phyloP scores from a whole-genome alignment of 2,113 vertebrate species.

The Coptodon rendalli region DNA sequence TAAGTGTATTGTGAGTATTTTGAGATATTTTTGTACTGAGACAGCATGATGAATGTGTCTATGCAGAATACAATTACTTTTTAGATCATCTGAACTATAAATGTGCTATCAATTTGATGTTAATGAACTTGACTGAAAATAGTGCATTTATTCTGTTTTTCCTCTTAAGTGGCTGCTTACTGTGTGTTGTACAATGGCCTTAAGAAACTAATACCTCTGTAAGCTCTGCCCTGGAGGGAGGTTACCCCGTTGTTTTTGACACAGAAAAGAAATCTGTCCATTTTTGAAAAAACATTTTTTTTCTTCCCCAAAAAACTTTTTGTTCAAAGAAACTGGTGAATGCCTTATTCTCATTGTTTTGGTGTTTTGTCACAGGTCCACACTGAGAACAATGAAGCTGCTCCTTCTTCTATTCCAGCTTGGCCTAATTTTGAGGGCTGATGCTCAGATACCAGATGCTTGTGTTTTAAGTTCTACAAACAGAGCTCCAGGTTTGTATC shows the following conservation, averaged over 20 bases:
- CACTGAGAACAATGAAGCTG: slow-evolving; percentile 48
- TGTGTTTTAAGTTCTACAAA: slow-evolving; percentile 23
- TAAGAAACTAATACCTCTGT: not conserved
- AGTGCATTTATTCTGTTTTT: not conserved
- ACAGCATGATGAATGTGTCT: not conserved
- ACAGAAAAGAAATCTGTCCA: not conserved
- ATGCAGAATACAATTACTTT: not conserved
- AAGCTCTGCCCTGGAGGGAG: not conserved
- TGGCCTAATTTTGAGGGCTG: slow-evolving; percentile 34
- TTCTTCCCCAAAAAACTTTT: not conserved
- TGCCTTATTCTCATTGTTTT: not conserved
- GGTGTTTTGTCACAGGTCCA: slow-evolving; percentile 3
- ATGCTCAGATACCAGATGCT: not conserved
- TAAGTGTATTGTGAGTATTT: not conserved
- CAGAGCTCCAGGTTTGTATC: slow-evolving; percentile 61
- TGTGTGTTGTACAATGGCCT: not conserved
- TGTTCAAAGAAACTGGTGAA: not conserved
- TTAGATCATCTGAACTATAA: not conserved
- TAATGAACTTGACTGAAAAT: not conserved
- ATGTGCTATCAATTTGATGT: not conserved
- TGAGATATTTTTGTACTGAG: not conserved
- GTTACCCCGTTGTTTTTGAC: not conserved
- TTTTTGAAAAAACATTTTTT: not conserved
- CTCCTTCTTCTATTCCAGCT: slow-evolving; percentile 53
- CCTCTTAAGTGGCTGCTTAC: not conserved